Percentiles rank a stretch among this genome's conserved stretches.
These are phyloP conservation scores for Mactra quadrangularis DNA, from an alignment of 1,140 invertebrate genomes.

Conservation along the genomic window DNA sequence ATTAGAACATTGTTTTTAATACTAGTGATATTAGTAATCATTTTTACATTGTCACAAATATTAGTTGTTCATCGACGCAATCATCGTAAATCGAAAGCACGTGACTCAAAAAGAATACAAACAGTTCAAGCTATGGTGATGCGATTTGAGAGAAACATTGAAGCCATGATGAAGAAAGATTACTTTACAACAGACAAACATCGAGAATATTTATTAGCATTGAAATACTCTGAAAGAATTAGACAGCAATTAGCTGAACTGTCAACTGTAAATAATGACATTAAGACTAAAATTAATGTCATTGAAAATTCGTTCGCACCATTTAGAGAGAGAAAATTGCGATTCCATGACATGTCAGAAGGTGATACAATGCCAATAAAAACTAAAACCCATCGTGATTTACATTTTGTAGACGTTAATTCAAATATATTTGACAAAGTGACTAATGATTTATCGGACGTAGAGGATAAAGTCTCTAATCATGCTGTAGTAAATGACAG, in stretches of 20 bases:
- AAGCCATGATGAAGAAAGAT: conserved; percentile 40
- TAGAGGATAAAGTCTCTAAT: too few species aligned
- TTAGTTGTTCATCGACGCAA: conserved; percentile 39
- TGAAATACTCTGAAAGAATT: conserved; percentile 21
- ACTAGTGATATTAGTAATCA: conserved; percentile 20
- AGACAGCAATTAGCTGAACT: neutral
- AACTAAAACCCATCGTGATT: neutral
- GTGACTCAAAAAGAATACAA: conserved; percentile 9
- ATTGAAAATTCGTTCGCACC: neutral
- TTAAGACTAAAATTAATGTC: neutral
- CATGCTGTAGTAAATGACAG: neutral
- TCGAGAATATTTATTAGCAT: conserved; percentile 2
- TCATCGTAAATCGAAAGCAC: conserved; percentile 14
- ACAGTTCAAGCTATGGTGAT: neutral
- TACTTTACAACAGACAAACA: conserved; percentile 8
- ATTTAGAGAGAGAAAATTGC: conserved; percentile 3
- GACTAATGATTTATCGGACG: too few species aligned
- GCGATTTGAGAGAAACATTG: conserved; percentile 24
- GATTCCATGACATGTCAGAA: neutral
- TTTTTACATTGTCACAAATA: conserved; percentile 42
- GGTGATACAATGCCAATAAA: neutral
- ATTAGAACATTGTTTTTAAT: conserved; percentile 30
- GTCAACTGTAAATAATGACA: neutral
- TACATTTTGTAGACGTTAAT: neutral
- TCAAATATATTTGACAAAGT: neutral